phyloP scores from a whole-genome alignment of 2,888 invertebrate genomes.

The Notodonta dromedarius region DNA sequence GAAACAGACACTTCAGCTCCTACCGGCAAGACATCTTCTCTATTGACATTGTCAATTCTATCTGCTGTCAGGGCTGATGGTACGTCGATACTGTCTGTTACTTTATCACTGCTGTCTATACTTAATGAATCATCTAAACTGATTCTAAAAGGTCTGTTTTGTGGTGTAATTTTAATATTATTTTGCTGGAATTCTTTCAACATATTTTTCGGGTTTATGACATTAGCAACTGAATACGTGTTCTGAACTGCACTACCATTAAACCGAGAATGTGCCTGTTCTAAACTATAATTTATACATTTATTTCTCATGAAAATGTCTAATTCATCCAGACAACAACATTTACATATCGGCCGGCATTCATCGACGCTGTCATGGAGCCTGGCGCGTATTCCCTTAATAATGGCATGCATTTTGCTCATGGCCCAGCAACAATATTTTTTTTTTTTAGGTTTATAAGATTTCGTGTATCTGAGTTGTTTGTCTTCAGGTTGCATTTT shows the following conservation, averaged over 20 bases:
- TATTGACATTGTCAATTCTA: background rate
- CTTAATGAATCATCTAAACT: background rate
- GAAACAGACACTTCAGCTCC: conserved; percentile 13
- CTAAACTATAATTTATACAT: background rate
- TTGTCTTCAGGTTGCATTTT: too few relatives aligned
- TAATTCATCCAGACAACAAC: conserved; percentile 53
- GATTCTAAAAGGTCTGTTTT: background rate
- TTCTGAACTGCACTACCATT: conserved; percentile 32
- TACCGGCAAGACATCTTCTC: background rate
- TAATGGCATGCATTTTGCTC: conserved; percentile 15
- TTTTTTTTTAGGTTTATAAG: conserved; percentile 7
- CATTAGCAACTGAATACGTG: conserved; percentile 9
- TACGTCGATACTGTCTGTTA: background rate
- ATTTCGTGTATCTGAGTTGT: background rate
- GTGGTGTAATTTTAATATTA: background rate
- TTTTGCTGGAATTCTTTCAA: background rate
- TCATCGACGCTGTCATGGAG: conserved; percentile 26
- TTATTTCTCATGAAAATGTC: background rate
- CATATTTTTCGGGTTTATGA: conserved; percentile 4
- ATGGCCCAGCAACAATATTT: conserved; percentile 61
- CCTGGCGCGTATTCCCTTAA: conserved; percentile 12
- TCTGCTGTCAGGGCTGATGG: background rate
- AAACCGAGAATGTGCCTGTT: conserved; percentile 17
- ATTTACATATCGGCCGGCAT: conserved; percentile 29
- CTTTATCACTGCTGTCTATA: background rate